Conservation (phyloP, 2,888 invertebrate species). For the Eupithecia dodoneata region DNA sequence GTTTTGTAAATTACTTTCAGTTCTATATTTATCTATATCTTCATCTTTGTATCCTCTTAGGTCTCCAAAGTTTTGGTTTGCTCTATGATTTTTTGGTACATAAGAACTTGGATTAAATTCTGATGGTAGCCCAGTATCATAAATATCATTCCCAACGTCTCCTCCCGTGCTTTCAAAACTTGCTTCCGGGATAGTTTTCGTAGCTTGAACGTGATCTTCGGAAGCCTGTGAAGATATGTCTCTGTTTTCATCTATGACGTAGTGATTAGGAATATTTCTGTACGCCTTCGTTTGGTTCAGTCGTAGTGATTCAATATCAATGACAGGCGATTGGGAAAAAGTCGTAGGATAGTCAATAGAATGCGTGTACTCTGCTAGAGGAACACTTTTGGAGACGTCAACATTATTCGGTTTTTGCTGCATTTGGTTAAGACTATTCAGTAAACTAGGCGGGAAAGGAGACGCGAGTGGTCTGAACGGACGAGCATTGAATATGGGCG, state of each 20-base stretch:
- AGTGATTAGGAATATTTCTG: conserved; percentile 72
- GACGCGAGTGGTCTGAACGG: conserved; percentile 77
- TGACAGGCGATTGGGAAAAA: conserved; percentile 87
- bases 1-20: conserved; percentile 76
- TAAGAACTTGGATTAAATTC: conserved; percentile 58
- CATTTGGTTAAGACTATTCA: conserved; percentile 67
- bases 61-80: conserved; percentile 63
- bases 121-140: conserved; percentile 61
- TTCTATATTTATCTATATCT: conserved; percentile 76
- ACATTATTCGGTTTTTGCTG: conserved; percentile 69
- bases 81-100: conserved; percentile 64
- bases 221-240: conserved; percentile 84
- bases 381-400: conserved; percentile 86
- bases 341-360: conserved; percentile 89
- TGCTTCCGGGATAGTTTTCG: conserved; percentile 70
- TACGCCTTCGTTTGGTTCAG: conserved; percentile 69
- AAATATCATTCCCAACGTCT: conserved; percentile 69
- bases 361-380: conserved; percentile 87
- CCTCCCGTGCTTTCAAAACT: conserved; percentile 77
- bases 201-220: conserved; percentile 74
- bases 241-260: conserved; percentile 66
- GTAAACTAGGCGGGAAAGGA: conserved; percentile 54
- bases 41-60: conserved; percentile 74
- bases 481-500: conserved; percentile 86
- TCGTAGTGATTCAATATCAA: conserved; percentile 81